phyloP scores from a whole-genome alignment of 2,888 invertebrate species.

The Drosophila formosana region DNA sequence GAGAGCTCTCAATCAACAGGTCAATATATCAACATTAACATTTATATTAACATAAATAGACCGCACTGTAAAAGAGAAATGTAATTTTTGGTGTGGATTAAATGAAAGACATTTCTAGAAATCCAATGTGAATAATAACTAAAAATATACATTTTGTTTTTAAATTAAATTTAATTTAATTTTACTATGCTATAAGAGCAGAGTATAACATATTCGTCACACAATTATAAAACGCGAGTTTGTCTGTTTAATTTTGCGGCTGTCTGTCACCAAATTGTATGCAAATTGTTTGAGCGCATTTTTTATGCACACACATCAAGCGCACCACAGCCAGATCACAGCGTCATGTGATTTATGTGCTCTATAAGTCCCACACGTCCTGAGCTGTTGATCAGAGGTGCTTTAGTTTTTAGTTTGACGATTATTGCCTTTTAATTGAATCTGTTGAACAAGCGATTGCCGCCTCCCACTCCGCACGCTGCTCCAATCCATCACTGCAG shows the following conservation, averaged over 20 bases:
- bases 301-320: constrained; percentile 49
- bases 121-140: too few species aligned
- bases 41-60: too few species aligned
- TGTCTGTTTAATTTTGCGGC: constrained; percentile 1
- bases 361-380: constrained; percentile 51
- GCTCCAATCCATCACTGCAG: neutral
- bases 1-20: neutral
- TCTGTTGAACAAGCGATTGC: constrained; percentile 21
- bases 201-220: neutral
- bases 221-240: neutral
- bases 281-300: constrained; percentile 68
- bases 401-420: constrained; percentile 25
- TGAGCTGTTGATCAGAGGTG: constrained; percentile 27
- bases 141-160: too few species aligned
- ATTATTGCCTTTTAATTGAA: constrained; percentile 63
- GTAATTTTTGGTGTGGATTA: too few species aligned
- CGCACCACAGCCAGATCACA: neutral
- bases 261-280: constrained; percentile 74
- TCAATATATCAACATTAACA: too few species aligned
- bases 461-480: neutral
- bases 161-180: too few species aligned
- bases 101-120: too few species aligned
- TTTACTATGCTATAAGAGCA: too few species aligned
- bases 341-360: constrained; percentile 63
- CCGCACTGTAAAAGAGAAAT: too few species aligned